Evolutionary conservation across 2,888 invertebrate species (phyloP).

Genomic region (Apamea anceps): DNA sequence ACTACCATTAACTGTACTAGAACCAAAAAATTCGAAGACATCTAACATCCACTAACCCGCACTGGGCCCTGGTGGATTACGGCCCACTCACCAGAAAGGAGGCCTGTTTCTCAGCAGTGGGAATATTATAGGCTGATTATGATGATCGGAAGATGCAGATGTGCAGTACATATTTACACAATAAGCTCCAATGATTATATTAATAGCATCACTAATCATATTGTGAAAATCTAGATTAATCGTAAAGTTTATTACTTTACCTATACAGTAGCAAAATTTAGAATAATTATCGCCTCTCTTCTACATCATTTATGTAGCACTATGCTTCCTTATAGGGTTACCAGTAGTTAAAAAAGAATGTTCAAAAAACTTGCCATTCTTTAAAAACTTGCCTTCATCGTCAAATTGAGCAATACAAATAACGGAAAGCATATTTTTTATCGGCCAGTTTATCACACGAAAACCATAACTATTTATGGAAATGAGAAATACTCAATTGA

Average conservation of each 20-base stretch:
- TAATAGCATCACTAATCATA: background rate
- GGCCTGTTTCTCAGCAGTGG: too few species aligned
- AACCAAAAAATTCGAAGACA: too few species aligned
- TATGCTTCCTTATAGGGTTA: background rate
- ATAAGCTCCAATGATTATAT: background rate
- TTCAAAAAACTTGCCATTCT: background rate
- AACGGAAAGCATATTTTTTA: background rate
- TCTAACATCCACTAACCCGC: too few species aligned
- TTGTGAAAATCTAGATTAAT: too few species aligned
- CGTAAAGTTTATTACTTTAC: too few species aligned
- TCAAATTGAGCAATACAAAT: background rate
- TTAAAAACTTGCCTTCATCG: background rate
- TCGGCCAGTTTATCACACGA: constrained; percentile 22
- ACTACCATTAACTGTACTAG: background rate
- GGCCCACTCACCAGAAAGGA: too few species aligned
- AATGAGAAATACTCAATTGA: background rate
- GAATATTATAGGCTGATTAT: too few species aligned
- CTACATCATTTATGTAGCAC: background rate
- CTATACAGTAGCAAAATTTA: background rate
- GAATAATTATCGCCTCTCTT: background rate
- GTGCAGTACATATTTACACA: background rate
- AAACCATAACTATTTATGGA: background rate
- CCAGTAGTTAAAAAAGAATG: background rate
- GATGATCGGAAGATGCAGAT: background rate
- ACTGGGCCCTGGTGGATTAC: too few species aligned